Evolutionary conservation across 1,140 invertebrate species (phyloP).

Genomic region (Chymomyza costata): DNA sequence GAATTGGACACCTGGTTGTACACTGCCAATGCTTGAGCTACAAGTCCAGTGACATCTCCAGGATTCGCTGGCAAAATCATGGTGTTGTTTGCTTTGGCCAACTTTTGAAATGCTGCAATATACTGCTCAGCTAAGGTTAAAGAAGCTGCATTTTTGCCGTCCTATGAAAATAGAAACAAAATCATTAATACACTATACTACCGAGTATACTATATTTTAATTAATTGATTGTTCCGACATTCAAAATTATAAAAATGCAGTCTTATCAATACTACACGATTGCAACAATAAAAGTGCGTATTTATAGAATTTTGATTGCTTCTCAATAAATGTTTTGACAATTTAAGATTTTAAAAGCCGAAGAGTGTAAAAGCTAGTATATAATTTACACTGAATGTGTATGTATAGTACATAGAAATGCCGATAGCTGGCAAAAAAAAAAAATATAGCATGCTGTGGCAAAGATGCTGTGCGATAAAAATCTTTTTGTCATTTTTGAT

Average conservation of each 20-base stretch:
- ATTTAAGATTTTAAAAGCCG: too few species aligned
- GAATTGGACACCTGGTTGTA: constrained; percentile 61
- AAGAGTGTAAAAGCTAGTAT: too few species aligned
- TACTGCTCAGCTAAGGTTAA: constrained; percentile 97
- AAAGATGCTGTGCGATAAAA: too few species aligned
- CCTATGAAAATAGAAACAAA: constrained; percentile 75
- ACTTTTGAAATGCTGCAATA: constrained; percentile 92
- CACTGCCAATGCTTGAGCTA: constrained; percentile 84
- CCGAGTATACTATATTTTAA: not conserved
- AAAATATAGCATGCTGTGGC: too few species aligned
- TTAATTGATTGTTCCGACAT: not conserved
- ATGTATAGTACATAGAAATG: too few species aligned
- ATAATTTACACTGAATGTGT: too few species aligned
- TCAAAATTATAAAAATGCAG: not conserved
- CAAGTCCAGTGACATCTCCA: constrained; percentile 88
- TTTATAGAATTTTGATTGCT: not conserved
- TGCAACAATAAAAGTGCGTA: not conserved
- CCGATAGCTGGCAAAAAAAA: too few species aligned
- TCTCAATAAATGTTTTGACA: too few species aligned
- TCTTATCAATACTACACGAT: not conserved
- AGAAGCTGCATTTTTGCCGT: constrained; percentile 91
- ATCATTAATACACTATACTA: not conserved
- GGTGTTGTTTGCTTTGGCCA: constrained; percentile 96
- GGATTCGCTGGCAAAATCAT: constrained; percentile 94
- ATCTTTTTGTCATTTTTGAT: too few species aligned